Evolutionary conservation across 2,113 vertebrate genomes (phyloP).

Genomic region (Eclectus roratus): DNA sequence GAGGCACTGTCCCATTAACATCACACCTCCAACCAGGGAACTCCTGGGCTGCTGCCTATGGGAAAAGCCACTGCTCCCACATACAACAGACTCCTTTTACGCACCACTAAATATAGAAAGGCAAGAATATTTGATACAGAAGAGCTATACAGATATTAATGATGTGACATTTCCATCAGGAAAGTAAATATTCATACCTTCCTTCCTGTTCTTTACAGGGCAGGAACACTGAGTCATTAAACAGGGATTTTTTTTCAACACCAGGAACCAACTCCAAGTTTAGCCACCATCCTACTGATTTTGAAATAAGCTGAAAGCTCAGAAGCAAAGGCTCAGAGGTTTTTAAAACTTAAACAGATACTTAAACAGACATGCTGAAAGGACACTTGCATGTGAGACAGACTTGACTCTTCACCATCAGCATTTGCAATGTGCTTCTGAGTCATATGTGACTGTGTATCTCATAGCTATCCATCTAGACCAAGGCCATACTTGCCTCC

Average conservation of each 20-base stretch:
- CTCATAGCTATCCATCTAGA: not conserved
- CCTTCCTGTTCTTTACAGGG: not conserved
- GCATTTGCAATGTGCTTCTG: not conserved
- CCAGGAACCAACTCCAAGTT: not conserved
- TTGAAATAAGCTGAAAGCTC: not conserved
- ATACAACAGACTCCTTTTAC: not conserved
- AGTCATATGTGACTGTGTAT: not conserved
- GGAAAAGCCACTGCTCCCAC: not conserved
- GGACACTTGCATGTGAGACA: not conserved
- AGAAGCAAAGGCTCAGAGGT: not conserved
- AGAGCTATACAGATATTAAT: not conserved
- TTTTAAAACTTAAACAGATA: constrained; percentile 26
- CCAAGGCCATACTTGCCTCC: not conserved
- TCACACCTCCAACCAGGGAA: not conserved
- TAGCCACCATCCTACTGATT: not conserved
- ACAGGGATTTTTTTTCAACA: not conserved
- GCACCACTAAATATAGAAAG: not conserved
- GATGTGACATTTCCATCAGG: not conserved
- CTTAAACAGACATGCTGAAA: not conserved
- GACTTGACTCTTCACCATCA: not conserved
- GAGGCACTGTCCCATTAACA: not conserved
- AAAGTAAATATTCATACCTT: constrained; percentile 30
- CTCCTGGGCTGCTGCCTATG: not conserved
- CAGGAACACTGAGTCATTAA: not conserved
- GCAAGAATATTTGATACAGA: not conserved